Percentiles rank a stretch among this genome's conserved stretches.
phyloP scores from a whole-genome alignment of 2,888 invertebrate species.

The Vesta saturnalis region DNA sequence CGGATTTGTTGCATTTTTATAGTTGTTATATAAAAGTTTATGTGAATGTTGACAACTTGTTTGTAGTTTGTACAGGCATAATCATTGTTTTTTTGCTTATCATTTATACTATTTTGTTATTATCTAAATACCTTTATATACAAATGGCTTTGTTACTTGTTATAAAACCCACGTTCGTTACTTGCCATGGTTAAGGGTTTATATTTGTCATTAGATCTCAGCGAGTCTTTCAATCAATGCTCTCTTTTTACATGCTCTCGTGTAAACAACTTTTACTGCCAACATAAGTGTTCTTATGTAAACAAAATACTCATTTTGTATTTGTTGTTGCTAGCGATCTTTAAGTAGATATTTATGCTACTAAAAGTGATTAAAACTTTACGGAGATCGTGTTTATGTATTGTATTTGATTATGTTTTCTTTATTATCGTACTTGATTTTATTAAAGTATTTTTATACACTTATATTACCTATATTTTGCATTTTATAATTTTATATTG shows the following conservation, averaged over 20 bases:
- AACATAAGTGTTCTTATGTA: slow-evolving; percentile 41
- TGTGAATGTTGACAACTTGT: slow-evolving; percentile 29
- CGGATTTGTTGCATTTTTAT: slow-evolving; percentile 33
- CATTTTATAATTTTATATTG: slow-evolving; percentile 62
- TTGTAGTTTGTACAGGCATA: slow-evolving; percentile 29
- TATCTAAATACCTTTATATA: slow-evolving; percentile 30
- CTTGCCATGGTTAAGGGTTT: slow-evolving; percentile 59
- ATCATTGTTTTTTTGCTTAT: slow-evolving; percentile 40
- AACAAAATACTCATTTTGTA: slow-evolving; percentile 45
- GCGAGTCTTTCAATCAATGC: slow-evolving; percentile 31
- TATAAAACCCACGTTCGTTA: slow-evolving; percentile 49
- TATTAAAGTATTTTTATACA: slow-evolving; percentile 60
- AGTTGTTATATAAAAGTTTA: slow-evolving; percentile 35
- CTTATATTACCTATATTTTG: slow-evolving; percentile 59
- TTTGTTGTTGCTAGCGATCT: slow-evolving; percentile 34
- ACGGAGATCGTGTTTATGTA: slow-evolving; percentile 55
- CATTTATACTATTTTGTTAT: slow-evolving; percentile 37
- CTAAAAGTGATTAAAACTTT: background rate
- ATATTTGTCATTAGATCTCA: slow-evolving; percentile 57
- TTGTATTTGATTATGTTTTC: slow-evolving; percentile 61
- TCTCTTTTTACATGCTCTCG: slow-evolving; percentile 25
- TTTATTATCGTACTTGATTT: slow-evolving; percentile 60
- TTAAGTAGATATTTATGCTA: background rate
- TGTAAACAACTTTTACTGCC: slow-evolving; percentile 40
- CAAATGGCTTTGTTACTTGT: slow-evolving; percentile 36